A percentile compares a stretch with the other conserved stretches of the same genome.
Conservation (phyloP, 1,140 invertebrate genomes). For the Euborellia annulipes region DNA sequence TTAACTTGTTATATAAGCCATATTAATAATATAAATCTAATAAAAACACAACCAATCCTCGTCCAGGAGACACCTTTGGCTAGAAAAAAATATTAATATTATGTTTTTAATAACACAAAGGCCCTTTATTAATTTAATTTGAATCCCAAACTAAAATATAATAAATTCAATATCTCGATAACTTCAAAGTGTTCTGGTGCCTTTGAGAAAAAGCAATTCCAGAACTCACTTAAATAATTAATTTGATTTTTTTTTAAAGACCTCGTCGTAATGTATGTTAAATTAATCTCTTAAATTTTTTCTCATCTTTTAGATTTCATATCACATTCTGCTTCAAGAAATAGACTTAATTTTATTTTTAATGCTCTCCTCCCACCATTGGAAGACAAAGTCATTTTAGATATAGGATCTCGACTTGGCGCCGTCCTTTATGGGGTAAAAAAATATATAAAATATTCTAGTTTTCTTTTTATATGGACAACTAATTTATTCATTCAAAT, state of each 20-base stretch:
- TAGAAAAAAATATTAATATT: too few relatives aligned
- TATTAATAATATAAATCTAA: constrained; percentile 1
- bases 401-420: constrained; percentile 53
- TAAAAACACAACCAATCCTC: constrained; percentile 1
- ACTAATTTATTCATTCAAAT: constrained; percentile 16
- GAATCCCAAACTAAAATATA: too few relatives aligned
- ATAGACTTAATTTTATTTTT: constrained; percentile 44
- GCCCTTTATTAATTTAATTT: too few relatives aligned
- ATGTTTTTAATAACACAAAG: too few relatives aligned
- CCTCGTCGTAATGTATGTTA: neutral
- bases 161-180: too few relatives aligned
- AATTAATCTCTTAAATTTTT: constrained; percentile 9
- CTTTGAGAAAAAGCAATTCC: too few relatives aligned
- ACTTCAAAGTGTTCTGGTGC: too few relatives aligned
- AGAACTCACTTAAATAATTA: too few relatives aligned
- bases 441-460: constrained; percentile 7
- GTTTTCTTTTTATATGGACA: too few relatives aligned
- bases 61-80: neutral
- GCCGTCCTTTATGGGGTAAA: constrained; percentile 50
- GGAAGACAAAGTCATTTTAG: constrained; percentile 41
- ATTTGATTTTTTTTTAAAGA: too few relatives aligned
- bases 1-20: constrained; percentile 16
- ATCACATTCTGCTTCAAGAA: constrained; percentile 48
- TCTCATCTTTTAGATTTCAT: constrained; percentile 38
- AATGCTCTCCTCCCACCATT: constrained; percentile 40